phyloP scores from a whole-genome alignment of 2,888 invertebrate species.

The Arrhopalites spinosus region DNA sequence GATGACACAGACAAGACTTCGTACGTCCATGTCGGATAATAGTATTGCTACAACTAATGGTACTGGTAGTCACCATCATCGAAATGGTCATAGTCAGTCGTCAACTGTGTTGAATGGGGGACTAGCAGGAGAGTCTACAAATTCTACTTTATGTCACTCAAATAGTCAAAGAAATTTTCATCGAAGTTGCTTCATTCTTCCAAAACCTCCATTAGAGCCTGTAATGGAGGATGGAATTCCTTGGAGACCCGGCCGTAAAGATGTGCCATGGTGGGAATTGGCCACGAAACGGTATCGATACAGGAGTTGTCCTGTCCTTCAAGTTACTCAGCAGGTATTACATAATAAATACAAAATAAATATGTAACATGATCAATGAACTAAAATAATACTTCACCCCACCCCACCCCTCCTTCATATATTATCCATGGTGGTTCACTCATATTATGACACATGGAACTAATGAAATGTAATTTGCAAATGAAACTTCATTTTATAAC shows the following conservation, averaged over 20 bases:
- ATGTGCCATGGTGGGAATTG: conserved; percentile 86
- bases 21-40: conserved; percentile 54
- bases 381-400: no score
- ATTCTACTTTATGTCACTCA: conserved; percentile 33
- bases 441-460: neutral
- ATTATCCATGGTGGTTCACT: no score
- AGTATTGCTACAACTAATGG: conserved; percentile 45
- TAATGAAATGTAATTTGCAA: conserved; percentile 27
- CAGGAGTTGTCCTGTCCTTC: conserved; percentile 79
- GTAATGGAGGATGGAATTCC: conserved; percentile 58
- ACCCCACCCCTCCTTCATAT: no score
- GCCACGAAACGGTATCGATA: conserved; percentile 72
- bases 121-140: neutral
- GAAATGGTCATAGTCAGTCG: neutral
- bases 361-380: no score
- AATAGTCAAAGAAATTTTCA: conserved; percentile 48
- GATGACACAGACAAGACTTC: conserved; percentile 38
- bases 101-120: conserved; percentile 5
- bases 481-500: conserved; percentile 10
- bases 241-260: conserved; percentile 64
- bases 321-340: conserved; percentile 62
- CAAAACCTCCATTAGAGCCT: conserved; percentile 55
- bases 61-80: no score
- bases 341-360: no score
- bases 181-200: conserved; percentile 52